A percentile compares a stretch with the other conserved stretches of the same genome.
These are phyloP conservation scores for Lordiphosa andalusiaca DNA, from an alignment of 2,888 invertebrate species.

Conservation along the genomic window DNA sequence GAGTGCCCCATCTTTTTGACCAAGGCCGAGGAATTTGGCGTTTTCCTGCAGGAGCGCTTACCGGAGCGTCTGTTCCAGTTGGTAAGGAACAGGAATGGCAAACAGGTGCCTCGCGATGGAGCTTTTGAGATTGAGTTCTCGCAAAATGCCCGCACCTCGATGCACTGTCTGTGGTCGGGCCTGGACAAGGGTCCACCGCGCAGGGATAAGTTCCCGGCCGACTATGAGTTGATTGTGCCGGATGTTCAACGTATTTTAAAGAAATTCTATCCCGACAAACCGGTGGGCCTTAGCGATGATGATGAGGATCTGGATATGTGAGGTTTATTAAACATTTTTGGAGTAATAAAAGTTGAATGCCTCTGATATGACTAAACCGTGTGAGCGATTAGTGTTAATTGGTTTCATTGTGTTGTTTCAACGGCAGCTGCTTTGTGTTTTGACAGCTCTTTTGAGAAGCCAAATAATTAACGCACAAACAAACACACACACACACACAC, in stretches of 20 bases:
- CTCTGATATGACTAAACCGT: conserved; percentile 15
- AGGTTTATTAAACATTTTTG: conserved; percentile 1
- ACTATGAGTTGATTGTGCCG: conserved; percentile 61
- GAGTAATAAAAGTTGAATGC: conserved; percentile 36
- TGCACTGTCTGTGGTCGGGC: conserved; percentile 69
- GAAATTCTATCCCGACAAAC: conserved; percentile 74
- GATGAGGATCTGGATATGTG: conserved; percentile 35
- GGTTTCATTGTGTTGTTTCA: conserved; percentile 25
- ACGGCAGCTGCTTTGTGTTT: conserved; percentile 34
- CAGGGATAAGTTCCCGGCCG: conserved; percentile 75
- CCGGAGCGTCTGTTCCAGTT: conserved; percentile 72
- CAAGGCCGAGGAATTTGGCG: conserved; percentile 71
- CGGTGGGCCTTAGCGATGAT: conserved; percentile 31
- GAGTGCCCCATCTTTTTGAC: conserved; percentile 77
- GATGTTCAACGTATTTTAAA: conserved; percentile 67
- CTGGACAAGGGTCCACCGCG: conserved; percentile 76
- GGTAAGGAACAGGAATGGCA: conserved; percentile 68
- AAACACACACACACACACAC: conserved; percentile 21
- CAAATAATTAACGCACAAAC: conserved; percentile 55
- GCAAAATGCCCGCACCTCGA: conserved; percentile 76
- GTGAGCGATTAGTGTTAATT: conserved; percentile 25
- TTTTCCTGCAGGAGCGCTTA: conserved; percentile 57
- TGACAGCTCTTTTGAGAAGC: conserved; percentile 53
- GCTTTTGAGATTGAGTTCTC: conserved; percentile 76
- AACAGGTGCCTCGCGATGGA: conserved; percentile 62